Evolutionary conservation across 1,140 invertebrate species (phyloP), one percentile per base, ranked within the genome.

Genomic region (Drosophila repletoides): DNA sequence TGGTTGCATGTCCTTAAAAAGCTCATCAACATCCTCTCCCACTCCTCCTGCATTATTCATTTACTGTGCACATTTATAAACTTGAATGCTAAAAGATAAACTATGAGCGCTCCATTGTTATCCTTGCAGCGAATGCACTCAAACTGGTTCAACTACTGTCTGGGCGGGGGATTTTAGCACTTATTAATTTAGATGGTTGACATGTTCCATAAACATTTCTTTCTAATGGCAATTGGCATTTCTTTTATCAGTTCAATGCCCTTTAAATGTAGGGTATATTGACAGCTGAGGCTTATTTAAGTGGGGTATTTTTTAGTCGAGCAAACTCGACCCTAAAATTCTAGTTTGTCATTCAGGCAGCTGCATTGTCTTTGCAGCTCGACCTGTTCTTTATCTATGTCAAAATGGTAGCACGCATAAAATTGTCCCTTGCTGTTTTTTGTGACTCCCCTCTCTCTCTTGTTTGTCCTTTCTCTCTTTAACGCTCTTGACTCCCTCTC

Each of bases 341-440:
- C 28, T 33, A 10, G 40, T 36, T 61, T 60, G 41, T 69, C 64
- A 59, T 51, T 14, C 48, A 56, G 74, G 19, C 48, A 56, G 74
- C 43, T 70, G 33, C 38, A 72, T 69, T 77, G 63, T 72, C 24
- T 51, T 33, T 19, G 41, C 12, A 41, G 19, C 58, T 40, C 58
- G 51, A 53, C 46, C 52, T 31, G 36, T 38, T 14, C 51, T 58
- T 61, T 79, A 84, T 84, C 69, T 84, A 49, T 77, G 77, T 84
- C 79, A 81, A 73, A 71, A 67, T 60, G 48, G 53, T 80, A 66
- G 52, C 49, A 60, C 63, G 63, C 63, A 66, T 36, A 26, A 43
- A 59, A 60, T 51, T 59, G 14, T 66, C 34, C 6, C 55, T 21
- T 51, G 36, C 43, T 58, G 31, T 58, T 41, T 38, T 29, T 22